phyloP scores from a whole-genome alignment of 2,888 invertebrate genomes.

The Brachypterus glaber region DNA sequence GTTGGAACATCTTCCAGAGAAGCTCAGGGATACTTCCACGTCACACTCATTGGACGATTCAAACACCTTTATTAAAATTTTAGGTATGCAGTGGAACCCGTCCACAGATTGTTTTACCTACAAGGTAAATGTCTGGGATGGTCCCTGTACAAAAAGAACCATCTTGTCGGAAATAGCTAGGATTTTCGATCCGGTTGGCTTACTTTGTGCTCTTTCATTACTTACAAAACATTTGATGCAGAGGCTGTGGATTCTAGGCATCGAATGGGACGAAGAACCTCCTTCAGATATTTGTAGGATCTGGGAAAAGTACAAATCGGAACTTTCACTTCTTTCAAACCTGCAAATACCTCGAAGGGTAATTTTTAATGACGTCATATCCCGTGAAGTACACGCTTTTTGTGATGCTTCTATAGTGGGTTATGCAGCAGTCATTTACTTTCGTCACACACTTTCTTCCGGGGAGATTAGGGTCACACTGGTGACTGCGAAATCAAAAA shows the following conservation, averaged over 20 bases:
- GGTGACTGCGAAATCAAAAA: background rate
- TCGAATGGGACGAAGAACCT: constrained; percentile 13
- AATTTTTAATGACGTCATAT: too few relatives aligned
- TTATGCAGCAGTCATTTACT: background rate
- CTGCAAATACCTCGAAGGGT: constrained; percentile 11
- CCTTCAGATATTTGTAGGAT: constrained; percentile 3
- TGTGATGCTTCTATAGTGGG: background rate
- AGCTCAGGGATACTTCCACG: constrained; percentile 9
- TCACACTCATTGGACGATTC: constrained; percentile 3
- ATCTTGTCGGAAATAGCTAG: constrained; percentile 19
- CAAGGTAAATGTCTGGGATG: background rate
- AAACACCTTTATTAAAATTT: background rate
- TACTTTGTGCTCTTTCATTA: constrained; percentile 17
- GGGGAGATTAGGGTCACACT: background rate
- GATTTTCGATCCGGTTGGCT: constrained; percentile 22
- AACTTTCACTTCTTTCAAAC: constrained; percentile 5
- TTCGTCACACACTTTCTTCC: background rate
- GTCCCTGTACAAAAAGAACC: constrained; percentile 20
- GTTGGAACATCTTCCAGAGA: background rate
- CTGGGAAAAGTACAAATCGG: constrained; percentile 9
- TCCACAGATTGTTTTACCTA: constrained; percentile 2
- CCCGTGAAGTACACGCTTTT: too few relatives aligned
- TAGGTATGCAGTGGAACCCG: constrained; percentile 4
- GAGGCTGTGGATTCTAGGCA: constrained; percentile 10
- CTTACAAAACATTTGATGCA: constrained; percentile 22